Evolutionary conservation across 2,888 invertebrate genomes (phyloP), one percentile per base, ranked within the genome.

Genomic region (Calliphora vomitoria): DNA sequence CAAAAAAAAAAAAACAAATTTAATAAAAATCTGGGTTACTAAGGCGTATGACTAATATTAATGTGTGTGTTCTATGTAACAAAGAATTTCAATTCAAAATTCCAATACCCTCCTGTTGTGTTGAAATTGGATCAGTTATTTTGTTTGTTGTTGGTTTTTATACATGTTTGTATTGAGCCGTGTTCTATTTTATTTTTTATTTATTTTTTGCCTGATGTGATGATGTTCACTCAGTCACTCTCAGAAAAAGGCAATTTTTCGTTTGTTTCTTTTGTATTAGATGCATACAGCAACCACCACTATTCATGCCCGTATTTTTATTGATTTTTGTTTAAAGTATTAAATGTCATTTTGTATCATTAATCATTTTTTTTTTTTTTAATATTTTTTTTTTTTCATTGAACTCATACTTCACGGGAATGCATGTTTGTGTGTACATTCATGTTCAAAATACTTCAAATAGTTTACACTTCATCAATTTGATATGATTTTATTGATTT

Each of bases 401-500:
- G 53, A 20, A 20, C 81, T 81, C 47, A 31, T 58, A n/a, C 10
- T 38, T 35, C 53, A 11, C 11, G 58, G 11, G 25, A 58, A 10
- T 50, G 50, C n/a, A n/a, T n/a, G 25, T 58, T 25, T 58, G 4
- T 58, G 20, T 58, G 11, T 20, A 58, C 0, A 58, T 74, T 11
- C 41, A 62, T 83, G 8, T 47, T 47, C 20, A 47, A 81, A 85
- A 87, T 87, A 82, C 44, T 82, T 85, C 69, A 79, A 82, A 87
- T 87, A 82, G 41, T 85, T 87, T 82, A 87, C 82, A 82, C 87
- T 87, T 82, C 82, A 87, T 64, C 25, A 82, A 76, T 72, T 82
- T 84, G 68, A 18, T 60, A 60, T 3, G 8, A 84, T 79, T 82
- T 82, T 41, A 44, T 60, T 44, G 10, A 47, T 5, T 13, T 58